Evolutionary conservation across 1,140 invertebrate species (phyloP).

Genomic region (Apis laboriosa): DNA sequence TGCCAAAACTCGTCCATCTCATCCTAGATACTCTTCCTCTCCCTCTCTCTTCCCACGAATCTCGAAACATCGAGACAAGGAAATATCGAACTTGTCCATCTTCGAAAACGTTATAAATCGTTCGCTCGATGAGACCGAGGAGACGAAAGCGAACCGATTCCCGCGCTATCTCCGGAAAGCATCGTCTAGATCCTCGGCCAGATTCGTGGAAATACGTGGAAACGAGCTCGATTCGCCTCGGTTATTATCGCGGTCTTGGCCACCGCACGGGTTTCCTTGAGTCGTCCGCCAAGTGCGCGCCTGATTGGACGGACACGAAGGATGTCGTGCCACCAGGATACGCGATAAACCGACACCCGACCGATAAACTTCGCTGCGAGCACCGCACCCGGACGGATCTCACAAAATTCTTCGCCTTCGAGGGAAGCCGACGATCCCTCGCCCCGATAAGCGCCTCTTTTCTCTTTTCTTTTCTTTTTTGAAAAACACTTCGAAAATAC

Average conservation of each 20-base stretch:
- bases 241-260: slow-evolving; percentile 74
- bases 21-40: not conserved
- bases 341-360: slow-evolving; percentile 65
- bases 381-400: slow-evolving; percentile 52
- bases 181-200: slow-evolving; percentile 13
- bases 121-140: no score
- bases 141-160: slow-evolving; percentile 16
- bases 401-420: slow-evolving; percentile 55
- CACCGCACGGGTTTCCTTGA: slow-evolving; percentile 74
- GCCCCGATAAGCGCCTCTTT: not conserved
- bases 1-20: slow-evolving; percentile 22
- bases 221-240: slow-evolving; percentile 49
- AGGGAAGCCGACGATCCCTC: slow-evolving; percentile 29
- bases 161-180: slow-evolving; percentile 53
- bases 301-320: slow-evolving; percentile 74
- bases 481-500: no score
- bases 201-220: slow-evolving; percentile 49
- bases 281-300: slow-evolving; percentile 75
- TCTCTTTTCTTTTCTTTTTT: no score
- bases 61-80: no score
- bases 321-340: slow-evolving; percentile 77
- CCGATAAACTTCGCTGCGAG: slow-evolving; percentile 62
- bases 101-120: no score
- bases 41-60: no score
- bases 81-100: no score